Conservation (phyloP, 2,888 invertebrate genomes). For the Alsophila aescularia region DNA sequence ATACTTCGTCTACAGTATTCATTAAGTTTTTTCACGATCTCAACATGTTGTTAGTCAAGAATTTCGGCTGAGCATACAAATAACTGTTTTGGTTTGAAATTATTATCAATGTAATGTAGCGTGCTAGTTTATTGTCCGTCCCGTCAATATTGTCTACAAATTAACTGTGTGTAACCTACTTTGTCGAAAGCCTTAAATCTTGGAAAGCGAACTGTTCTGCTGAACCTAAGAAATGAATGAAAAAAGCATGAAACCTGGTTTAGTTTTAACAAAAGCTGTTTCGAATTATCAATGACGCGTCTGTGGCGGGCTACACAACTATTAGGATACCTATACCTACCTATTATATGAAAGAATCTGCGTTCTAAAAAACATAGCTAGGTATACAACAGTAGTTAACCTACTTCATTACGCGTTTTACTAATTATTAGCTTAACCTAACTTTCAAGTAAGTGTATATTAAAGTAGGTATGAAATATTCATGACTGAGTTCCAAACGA, state of each 20-base stretch:
- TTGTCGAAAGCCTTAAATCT: conserved; percentile 2
- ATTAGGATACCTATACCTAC: too few species aligned
- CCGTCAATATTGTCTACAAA: conserved; percentile 3
- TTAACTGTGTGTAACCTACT: conserved; percentile 18
- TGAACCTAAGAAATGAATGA: conserved; percentile 8
- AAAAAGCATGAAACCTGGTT: conserved; percentile 21
- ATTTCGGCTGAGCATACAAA: conserved; percentile 25
- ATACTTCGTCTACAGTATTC: conserved; percentile 34
- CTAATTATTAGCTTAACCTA: conserved; percentile 26
- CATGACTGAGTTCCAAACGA: conserved; percentile 53
- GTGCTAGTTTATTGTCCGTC: conserved; percentile 17
- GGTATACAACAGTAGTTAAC: conserved; percentile 17
- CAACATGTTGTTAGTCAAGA: conserved; percentile 20
- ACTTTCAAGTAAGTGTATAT: conserved; percentile 40
- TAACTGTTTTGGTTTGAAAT: conserved; percentile 26
- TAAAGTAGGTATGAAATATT: conserved; percentile 56
- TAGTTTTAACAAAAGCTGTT: conserved; percentile 15
- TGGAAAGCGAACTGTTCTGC: conserved; percentile 15
- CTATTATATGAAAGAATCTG: too few species aligned
- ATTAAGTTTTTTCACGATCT: conserved; percentile 27
- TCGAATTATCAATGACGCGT: conserved; percentile 16
- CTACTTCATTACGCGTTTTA: conserved; percentile 18
- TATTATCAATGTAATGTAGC: conserved; percentile 15
- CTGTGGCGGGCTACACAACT: conserved; percentile 15
- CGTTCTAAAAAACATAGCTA: conserved; percentile 5